Conservation (phyloP, 1,140 invertebrate species). For the Bombus affinis region DNA sequence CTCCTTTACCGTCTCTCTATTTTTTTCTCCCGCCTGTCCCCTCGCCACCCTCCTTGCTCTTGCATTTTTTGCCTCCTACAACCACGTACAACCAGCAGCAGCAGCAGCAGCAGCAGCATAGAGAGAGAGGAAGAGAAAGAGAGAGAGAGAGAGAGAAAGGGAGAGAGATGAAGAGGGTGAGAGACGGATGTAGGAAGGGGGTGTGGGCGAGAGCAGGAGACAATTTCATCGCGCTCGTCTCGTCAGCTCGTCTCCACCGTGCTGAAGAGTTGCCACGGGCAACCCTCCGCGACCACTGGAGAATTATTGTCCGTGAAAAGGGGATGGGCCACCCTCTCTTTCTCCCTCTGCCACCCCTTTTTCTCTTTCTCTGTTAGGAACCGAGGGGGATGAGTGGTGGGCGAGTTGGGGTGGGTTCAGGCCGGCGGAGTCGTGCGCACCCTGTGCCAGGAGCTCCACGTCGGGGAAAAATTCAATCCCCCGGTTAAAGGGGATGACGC, state of each 20-base stretch:
- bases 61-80: slow-evolving; percentile 67
- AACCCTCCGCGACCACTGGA: slow-evolving; percentile 72
- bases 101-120: not conserved
- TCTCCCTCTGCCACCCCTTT: slow-evolving; percentile 25
- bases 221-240: slow-evolving; percentile 76
- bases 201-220: slow-evolving; percentile 54
- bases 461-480: slow-evolving; percentile 82
- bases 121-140: not conserved
- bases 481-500: slow-evolving; percentile 80
- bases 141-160: not conserved
- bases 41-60: slow-evolving; percentile 65
- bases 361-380: slow-evolving; percentile 45
- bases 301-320: slow-evolving; percentile 76
- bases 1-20: slow-evolving; percentile 61
- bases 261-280: slow-evolving; percentile 79
- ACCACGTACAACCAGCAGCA: slow-evolving; percentile 54
- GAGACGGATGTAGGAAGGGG: not conserved
- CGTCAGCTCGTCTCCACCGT: slow-evolving; percentile 61
- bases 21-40: slow-evolving; percentile 63
- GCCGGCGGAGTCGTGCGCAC: slow-evolving; percentile 71
- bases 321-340: slow-evolving; percentile 31
- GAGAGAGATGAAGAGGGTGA: slow-evolving; percentile 13
- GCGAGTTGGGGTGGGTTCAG: slow-evolving; percentile 50
- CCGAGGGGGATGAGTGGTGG: slow-evolving; percentile 49
- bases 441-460: slow-evolving; percentile 74